Percentiles rank a stretch among this genome's conserved stretches.
Conservation (phyloP, 2,113 vertebrate genomes). For the Picathartes gymnocephalus region DNA sequence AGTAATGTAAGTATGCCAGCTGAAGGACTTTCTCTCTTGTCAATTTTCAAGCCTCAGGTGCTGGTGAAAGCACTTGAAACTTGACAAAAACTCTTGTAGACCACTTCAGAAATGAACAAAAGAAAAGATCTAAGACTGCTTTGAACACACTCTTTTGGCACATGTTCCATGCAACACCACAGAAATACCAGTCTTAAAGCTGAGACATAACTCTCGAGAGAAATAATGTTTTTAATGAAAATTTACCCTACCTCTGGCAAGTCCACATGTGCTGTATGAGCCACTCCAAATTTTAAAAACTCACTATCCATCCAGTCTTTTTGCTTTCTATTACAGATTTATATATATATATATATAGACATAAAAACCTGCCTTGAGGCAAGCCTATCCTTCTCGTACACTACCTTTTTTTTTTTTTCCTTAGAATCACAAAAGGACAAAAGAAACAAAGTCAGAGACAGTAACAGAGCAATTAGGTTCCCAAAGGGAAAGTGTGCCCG, state of each 20-base stretch:
- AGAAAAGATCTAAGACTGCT: conserved; percentile 66
- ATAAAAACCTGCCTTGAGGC: not conserved
- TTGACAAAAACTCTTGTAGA: conserved; percentile 50
- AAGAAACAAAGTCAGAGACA: conserved; percentile 16
- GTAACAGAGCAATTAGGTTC: conserved; percentile 64
- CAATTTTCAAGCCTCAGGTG: conserved; percentile 55
- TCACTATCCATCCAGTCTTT: not conserved
- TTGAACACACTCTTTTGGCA: conserved; percentile 53
- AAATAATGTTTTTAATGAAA: conserved; percentile 21
- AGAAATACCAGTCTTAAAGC: conserved; percentile 19
- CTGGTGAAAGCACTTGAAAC: conserved; percentile 63
- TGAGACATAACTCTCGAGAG: not conserved
- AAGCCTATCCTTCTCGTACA: not conserved
- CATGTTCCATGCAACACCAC: conserved; percentile 43
- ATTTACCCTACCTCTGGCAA: not conserved
- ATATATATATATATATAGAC: not conserved
- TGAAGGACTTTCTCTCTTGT: not conserved
- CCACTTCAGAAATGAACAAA: conserved; percentile 67
- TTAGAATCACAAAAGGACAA: conserved; percentile 1
- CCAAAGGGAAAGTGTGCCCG: conserved; percentile 64
- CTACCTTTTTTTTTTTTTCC: not conserved
- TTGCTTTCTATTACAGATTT: not conserved
- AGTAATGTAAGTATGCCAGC: not conserved
- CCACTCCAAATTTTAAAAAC: conserved; percentile 21
- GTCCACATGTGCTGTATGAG: not conserved